Percentiles rank a stretch among this genome's conserved stretches.
phyloP scores from a whole-genome alignment of 2,888 invertebrate genomes.

The Thecophora atra region DNA sequence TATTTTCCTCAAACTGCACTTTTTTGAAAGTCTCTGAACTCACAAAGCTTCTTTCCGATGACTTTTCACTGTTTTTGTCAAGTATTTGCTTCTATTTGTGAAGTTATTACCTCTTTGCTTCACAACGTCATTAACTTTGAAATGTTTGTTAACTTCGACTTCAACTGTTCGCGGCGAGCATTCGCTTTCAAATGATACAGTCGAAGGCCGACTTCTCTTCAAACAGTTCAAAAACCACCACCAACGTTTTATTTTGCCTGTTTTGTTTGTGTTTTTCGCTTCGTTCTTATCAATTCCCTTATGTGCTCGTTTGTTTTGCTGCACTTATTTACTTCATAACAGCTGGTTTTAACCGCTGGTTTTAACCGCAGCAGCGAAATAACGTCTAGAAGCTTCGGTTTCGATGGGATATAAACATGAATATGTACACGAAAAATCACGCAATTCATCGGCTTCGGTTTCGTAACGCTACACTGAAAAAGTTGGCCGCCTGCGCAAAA shows the following conservation, averaged over 20 bases:
- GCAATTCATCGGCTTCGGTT: too few species aligned
- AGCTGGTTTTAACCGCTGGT: background rate
- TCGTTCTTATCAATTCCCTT: background rate
- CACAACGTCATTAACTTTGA: too few species aligned
- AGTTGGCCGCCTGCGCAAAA: too few species aligned
- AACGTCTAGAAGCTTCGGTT: too few species aligned
- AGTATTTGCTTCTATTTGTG: too few species aligned
- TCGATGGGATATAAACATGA: too few species aligned
- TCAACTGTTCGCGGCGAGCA: constrained; percentile 8
- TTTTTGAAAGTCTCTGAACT: too few species aligned
- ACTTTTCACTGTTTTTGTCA: too few species aligned
- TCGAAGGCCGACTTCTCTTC: constrained; percentile 5
- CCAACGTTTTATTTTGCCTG: background rate
- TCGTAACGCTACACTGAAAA: too few species aligned
- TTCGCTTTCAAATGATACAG: constrained; percentile 17
- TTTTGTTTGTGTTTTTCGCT: background rate
- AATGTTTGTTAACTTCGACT: background rate
- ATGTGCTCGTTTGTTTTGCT: constrained; percentile 9
- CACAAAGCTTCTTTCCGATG: too few species aligned
- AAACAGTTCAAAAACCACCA: background rate
- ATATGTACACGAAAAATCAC: too few species aligned
- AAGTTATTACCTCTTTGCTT: too few species aligned
- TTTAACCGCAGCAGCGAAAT: background rate
- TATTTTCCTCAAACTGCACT: background rate
- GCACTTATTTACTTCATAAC: background rate